A percentile compares a stretch with the other conserved stretches of the same genome.
phyloP scores from a whole-genome alignment of 1,140 invertebrate species.

The Maconellicoccus hirsutus region DNA sequence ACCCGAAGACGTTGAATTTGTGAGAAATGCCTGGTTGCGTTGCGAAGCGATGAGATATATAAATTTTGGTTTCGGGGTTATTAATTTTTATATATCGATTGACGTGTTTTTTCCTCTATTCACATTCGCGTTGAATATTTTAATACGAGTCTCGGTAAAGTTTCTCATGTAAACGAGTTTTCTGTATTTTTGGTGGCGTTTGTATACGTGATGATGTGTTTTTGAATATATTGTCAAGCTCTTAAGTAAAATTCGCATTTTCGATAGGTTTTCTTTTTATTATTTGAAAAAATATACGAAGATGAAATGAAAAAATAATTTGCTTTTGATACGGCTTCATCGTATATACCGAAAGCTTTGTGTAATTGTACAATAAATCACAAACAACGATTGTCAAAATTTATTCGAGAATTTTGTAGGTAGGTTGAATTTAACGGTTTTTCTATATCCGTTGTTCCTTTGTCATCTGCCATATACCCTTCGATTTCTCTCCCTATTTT shows the following conservation, averaged over 20 bases:
- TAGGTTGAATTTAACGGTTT: conserved; percentile 4
- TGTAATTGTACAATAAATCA: conserved; percentile 1
- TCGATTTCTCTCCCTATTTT: conserved; percentile 3
- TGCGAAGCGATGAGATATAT: background rate
- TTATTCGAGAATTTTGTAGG: background rate
- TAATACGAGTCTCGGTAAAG: no score
- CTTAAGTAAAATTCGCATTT: no score
- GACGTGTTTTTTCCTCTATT: background rate
- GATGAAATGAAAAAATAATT: no score
- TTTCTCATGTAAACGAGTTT: background rate
- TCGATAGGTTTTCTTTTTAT: no score
- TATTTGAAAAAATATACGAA: no score
- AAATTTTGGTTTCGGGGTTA: background rate
- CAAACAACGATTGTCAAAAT: background rate
- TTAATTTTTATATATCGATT: background rate
- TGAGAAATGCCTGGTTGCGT: background rate
- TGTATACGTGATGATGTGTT: no score
- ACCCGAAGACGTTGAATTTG: background rate
- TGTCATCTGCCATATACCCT: background rate
- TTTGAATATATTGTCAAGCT: no score
- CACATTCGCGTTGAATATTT: no score
- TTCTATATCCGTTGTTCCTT: conserved; percentile 8
- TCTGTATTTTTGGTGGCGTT: no score
- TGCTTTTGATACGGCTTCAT: no score
- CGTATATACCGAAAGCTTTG: background rate